Percentiles rank a stretch among this genome's conserved stretches.
phyloP scores from a whole-genome alignment of 2,797 vertebrate species.

The Acanthis flammea region DNA sequence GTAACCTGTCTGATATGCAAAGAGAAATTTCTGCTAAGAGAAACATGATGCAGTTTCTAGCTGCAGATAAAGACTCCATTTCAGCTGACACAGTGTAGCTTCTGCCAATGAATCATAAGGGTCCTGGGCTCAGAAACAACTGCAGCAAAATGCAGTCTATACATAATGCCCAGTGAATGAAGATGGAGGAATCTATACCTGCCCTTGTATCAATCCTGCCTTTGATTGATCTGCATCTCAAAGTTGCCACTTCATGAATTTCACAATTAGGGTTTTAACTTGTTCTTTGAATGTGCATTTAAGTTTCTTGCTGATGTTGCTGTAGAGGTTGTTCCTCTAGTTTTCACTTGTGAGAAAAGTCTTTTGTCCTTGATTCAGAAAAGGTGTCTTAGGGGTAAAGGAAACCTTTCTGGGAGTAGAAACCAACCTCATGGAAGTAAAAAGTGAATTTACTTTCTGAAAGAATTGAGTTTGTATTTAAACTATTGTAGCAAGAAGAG shows the following conservation, averaged over 20 bases:
- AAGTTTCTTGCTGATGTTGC: slow-evolving; percentile 29
- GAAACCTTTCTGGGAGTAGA: background rate
- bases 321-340: background rate
- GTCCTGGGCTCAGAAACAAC: background rate
- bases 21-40: background rate
- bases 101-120: background rate
- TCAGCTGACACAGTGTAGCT: background rate
- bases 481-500: background rate
- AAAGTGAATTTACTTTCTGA: background rate
- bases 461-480: background rate
- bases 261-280: slow-evolving; percentile 27
- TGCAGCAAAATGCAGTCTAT: background rate
- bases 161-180: background rate
- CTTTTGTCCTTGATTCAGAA: background rate
- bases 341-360: background rate
- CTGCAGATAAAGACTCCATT: background rate
- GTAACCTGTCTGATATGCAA: background rate
- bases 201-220: background rate
- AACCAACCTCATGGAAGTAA: background rate
- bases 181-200: slow-evolving; percentile 17
- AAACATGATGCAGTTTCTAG: background rate
- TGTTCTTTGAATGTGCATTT: background rate
- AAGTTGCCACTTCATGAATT: slow-evolving; percentile 33
- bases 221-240: slow-evolving; percentile 33
- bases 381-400: background rate